A percentile compares a stretch with the other conserved stretches of the same genome.
Evolutionary conservation across 2,888 invertebrate species (phyloP).

Genomic region (Thecophora atra): DNA sequence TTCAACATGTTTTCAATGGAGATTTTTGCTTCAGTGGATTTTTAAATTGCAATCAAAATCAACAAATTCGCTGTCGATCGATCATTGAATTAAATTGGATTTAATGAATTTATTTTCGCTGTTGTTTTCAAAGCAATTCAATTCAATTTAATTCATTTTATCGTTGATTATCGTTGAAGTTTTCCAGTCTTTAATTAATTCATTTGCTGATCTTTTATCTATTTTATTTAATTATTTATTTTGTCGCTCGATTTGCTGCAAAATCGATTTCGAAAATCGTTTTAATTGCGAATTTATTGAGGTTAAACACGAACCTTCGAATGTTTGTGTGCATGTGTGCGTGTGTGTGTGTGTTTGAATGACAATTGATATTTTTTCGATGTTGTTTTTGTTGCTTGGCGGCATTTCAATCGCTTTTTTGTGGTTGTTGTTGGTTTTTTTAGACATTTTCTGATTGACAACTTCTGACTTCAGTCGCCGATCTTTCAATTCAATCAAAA

Average conservation of each 20-base stretch:
- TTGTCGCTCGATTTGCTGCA: neutral
- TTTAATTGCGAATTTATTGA: conserved; percentile 29
- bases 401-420: neutral
- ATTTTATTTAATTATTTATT: neutral
- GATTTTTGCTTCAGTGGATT: too few species aligned
- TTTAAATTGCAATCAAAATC: conserved; percentile 1
- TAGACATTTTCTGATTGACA: conserved; percentile 2
- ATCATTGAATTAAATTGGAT: too few species aligned
- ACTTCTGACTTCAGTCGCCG: conserved; percentile 29
- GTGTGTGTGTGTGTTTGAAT: neutral
- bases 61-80: neutral
- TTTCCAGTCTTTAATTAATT: neutral
- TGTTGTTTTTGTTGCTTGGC: neutral
- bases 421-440: conserved; percentile 13
- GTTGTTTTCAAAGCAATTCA: conserved; percentile 1
- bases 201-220: conserved; percentile 18
- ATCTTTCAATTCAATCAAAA: conserved; percentile 32
- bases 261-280: conserved; percentile 6
- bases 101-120: too few species aligned
- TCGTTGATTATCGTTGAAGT: neutral
- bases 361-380: conserved; percentile 20
- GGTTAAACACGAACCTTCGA: conserved; percentile 29
- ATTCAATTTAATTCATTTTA: neutral
- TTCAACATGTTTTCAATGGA: too few species aligned
- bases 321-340: neutral